Base-by-base conservation (phyloP, 2,113 vertebrate species). In the Copsychus sechellarum region DNA sequence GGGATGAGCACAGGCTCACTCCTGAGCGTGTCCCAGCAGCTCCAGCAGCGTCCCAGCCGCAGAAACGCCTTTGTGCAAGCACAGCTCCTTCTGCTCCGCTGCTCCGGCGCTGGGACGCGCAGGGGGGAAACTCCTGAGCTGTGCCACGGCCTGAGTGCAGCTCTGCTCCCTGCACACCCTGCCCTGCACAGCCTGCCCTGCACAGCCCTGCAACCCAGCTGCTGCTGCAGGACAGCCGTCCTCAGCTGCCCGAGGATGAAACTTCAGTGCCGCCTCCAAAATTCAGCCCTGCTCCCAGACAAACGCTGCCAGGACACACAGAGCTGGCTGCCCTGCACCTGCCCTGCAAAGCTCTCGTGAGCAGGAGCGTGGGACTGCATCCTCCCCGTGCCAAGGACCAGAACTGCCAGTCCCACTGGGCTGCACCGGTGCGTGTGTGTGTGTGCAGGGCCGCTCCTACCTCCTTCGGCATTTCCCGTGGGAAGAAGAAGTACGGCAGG, bases 401-500 rank as follows among this genome's bases (percentile, higher is more conserved):
- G 31, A 4, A 6, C 62, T 5, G 1, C 0, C 70, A 4, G 48
- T 5, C 6, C 24, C 24, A 8, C 5, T 13, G 47, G 47, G 14
- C 2, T 47, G 47, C 47, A 9, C 47, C 12, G 15, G 13, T 26
- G n/a, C n/a, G n/a, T n/a, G n/a, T n/a, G n/a, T n/a, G n/a, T 13
- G 13, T 26, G 34, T 13, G 51, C 43, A 54, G 16, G 47, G 15
- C 5, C 22, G 23, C 48, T 84, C 76, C 76, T 96, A 97, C 99
- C 98, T 99, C 98, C 90, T 96, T 98, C 0, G 96, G 95, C 98
- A 99, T 98, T 42, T 98, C 95, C 58, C 92, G 96, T 12, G 99
- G 99, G 95, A 99, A 99, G 98, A 99, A 99, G 91, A 99, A 97
- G 94, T 99, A 99, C 0, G 99, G 99, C 81, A 98, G 77, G 0